Evolutionary conservation across 2,797 vertebrate species (phyloP).

Genomic region (Gadopsis bispinosus): DNA sequence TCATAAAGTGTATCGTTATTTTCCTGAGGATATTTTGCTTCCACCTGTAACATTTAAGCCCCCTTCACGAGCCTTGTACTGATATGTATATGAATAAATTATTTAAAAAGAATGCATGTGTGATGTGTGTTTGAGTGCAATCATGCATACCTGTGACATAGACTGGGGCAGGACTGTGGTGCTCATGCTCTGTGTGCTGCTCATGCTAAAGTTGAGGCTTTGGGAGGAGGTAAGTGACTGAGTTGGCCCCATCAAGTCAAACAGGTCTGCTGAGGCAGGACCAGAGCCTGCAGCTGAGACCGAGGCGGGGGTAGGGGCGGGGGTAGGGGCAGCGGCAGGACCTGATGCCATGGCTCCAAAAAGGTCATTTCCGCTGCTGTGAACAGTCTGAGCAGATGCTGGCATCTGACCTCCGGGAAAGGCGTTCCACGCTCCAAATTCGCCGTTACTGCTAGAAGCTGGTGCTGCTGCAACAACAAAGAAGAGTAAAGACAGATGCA

Average conservation of each 20-base stretch:
- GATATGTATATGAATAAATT: constrained; percentile 56
- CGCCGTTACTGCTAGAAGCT: constrained; percentile 88
- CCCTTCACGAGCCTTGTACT: constrained; percentile 28
- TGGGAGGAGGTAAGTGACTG: constrained; percentile 90
- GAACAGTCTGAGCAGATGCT: constrained; percentile 79
- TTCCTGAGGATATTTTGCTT: constrained; percentile 30
- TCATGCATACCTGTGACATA: constrained; percentile 90
- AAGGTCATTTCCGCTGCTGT: constrained; percentile 80
- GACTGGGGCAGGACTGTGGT: constrained; percentile 87
- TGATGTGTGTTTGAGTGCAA: constrained; percentile 38
- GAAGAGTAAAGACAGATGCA: constrained; percentile 28
- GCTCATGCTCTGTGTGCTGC: constrained; percentile 86
- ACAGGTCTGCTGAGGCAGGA: constrained; percentile 89
- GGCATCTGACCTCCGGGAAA: constrained; percentile 89
- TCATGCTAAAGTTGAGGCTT: constrained; percentile 96
- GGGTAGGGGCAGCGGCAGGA: constrained; percentile 63
- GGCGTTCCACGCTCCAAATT: constrained; percentile 97
- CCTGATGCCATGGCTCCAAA: constrained; percentile 81
- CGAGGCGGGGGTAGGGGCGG: constrained; percentile 72
- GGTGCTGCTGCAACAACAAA: constrained; percentile 71
- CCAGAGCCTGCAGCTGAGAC: constrained; percentile 71
- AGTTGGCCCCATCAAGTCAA: constrained; percentile 92
- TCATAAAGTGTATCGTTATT: neutral
- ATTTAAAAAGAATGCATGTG: constrained; percentile 46
- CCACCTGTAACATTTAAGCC: constrained; percentile 33